Base-by-base conservation (phyloP, 1,140 invertebrate genomes). In the Anadara kagoshimensis region DNA sequence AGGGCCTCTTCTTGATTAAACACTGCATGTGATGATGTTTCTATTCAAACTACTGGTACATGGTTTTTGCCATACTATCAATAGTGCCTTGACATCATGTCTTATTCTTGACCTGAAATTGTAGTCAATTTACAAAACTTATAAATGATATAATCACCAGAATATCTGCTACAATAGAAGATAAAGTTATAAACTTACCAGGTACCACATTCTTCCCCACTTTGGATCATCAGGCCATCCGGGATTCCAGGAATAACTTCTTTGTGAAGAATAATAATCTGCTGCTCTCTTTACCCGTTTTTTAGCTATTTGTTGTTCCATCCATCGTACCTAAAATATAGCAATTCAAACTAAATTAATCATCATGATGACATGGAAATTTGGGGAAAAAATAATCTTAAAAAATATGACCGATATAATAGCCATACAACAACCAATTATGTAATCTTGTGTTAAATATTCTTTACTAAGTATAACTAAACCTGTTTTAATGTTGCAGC, bases 261-360 rank as follows among this genome's bases (percentile, higher is more conserved):
- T 63, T 43, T 44, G 36, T 63, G 68, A 36, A 24, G 45, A 64
- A 51, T 64, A 62, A 43, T 53, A 70, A 36, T 70, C 54, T 45
- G 43, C 18, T 26, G 62, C 47, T 44, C 97, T 91, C 91, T 98
- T 98, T 47, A 93, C 92, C 29, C 97, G 92, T 45, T 92, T 92
- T 87, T 94, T 96, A 82, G 96, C 95, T 63, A 94, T 93, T 85
- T 98, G 97, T 84, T 98, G 96, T 84, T 97, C 94, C 66, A 96
- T 93, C 96, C 96, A 98, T 45, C 49, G 70, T 29, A 83, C 79
- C 77, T 83, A 49, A 29, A 73, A 72, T 45, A 68, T 26, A 62
- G n/a, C 58, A 76, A 69, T 5, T 24, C 8, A 36, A 36, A n/a
- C n/a, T n/a, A n/a, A 36, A 36, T 36, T 36, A 36, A 36, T 36